Base-by-base conservation (phyloP, 2,888 invertebrate species). In the Limnephilus lunatus region DNA sequence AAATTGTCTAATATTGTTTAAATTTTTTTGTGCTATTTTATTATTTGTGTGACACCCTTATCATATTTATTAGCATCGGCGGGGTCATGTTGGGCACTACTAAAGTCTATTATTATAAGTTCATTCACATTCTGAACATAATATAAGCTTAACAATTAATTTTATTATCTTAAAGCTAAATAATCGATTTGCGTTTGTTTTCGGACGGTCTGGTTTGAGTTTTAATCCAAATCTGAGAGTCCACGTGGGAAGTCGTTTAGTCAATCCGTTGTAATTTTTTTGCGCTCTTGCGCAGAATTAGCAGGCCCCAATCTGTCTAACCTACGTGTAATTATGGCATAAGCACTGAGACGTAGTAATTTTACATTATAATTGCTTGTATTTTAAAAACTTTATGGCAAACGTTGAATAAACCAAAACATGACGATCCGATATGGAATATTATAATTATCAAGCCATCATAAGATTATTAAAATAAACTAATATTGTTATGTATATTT, bases 231-330 rank as follows among this genome's bases (percentile, higher is more conserved):
- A 30, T 15, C 19, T 9, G 90, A 32, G 7, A 30, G 85, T 53
- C 32, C 25, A 85, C 39, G 90, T 90, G 85, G 90, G 90, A 90
- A 90, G 90, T 31, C 25, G 39, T 90, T 90, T 90, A 15, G 31
- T 44, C 19, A 90, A 90, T 82, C 32, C 90, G 90, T 90, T 90
- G 48, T 82, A n/a, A 31, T 81, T 90, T 89, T 82, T 81, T 90
- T 48, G 48, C 30, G 14, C 44, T 81, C 44, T 90, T 90, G 48
- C 53, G 90, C 82, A 90, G 82, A 90, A 90, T 30, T 81, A 30
- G 3, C 81, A 82, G 48, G 81, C 81, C 31, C 53, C 53, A 87
- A 87, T 53, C 31, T 53, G 87, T 31, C 31, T 87, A n/a, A 14
- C 53, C 44, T 53, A 48, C 48, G 48, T 85, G 39, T 85, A 85